Evolutionary conservation across 2,888 invertebrate genomes (phyloP), one percentile per base, ranked within the genome.

Genomic region (Andrena bucephala): DNA sequence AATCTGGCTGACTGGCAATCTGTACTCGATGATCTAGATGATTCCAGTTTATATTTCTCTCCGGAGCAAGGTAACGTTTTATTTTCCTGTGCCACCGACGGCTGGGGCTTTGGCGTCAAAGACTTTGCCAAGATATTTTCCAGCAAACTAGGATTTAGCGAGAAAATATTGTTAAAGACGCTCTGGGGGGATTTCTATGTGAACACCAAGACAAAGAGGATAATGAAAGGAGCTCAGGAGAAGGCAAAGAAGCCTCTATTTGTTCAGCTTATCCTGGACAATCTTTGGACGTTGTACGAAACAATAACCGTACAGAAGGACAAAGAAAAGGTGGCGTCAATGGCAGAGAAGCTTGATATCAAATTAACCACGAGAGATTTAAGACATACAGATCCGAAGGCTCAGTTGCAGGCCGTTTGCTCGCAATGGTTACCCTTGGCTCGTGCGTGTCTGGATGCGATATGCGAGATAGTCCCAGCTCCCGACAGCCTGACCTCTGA

Each of bases 131-230:
- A 95, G 89, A 95, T 98, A 54, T 98, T 97, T 91, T 95, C 97
- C 0, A 94, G 95, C 16, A 97, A 97, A 94, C 94, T 97, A 77
- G 97, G 97, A 63, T 96, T 98, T 31, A 96, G 96, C 89, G 96
- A 96, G 81, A 95, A 96, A 27, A 95, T 97, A 24, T 94, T 99
- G 24, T 95, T 95, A 75, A 96, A 96, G 94, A 98, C 98, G 0
- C 94, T 99, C 0, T 99, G 99, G 99, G 98, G 99, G 68, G 99
- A 99, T 94, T 99, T 96, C 94, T 99, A 97, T 93, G 95, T 98
- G 62, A 97, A 98, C 92, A 93, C 96, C 2, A 99, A 98, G 94
- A 96, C 96, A 2, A 98, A 98, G 94, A 95, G 96, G 74, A 97
- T 98, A 66, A 95, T 97, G 95, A 96, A 96, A 92, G 99, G 99